Conservation (phyloP, 2,113 vertebrate genomes). For the Larimichthys polyactis region DNA sequence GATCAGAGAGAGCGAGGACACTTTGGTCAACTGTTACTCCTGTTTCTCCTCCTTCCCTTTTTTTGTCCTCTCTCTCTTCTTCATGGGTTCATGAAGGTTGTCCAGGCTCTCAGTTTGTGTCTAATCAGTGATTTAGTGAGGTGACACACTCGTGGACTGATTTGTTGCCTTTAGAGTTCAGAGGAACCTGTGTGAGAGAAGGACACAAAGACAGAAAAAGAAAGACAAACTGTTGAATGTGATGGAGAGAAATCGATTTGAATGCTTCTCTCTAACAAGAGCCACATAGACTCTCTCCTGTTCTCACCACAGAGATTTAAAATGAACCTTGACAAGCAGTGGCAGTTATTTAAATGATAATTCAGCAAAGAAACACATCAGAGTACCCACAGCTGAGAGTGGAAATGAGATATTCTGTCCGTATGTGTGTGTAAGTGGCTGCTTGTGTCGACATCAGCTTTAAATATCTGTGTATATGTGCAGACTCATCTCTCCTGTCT, state of each 20-base stretch:
- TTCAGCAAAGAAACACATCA: constrained; percentile 20
- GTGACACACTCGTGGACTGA: background rate
- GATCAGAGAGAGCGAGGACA: constrained; percentile 29
- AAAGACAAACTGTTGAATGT: constrained; percentile 29
- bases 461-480: too few species aligned
- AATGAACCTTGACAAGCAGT: constrained; percentile 26
- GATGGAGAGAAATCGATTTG: constrained; percentile 22
- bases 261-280: constrained; percentile 21
- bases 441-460: background rate
- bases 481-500: too few species aligned
- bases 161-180: constrained; percentile 7
- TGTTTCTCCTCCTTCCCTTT: background rate
- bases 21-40: background rate
- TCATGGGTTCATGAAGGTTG: background rate
- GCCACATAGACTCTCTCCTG: constrained; percentile 6
- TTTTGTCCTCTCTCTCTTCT: background rate
- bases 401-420: background rate
- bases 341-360: constrained; percentile 51
- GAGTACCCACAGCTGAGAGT: too few species aligned
- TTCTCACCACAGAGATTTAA: background rate
- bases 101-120: background rate
- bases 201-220: constrained; percentile 33
- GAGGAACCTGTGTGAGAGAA: background rate
- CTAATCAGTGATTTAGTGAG: constrained; percentile 5
- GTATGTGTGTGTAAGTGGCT: background rate